Evolutionary conservation across 37 sponge, comb jelly and placozoan species (phyloP), one percentile per base, ranked within the genome.

Genomic region (Agelas oroides): DNA sequence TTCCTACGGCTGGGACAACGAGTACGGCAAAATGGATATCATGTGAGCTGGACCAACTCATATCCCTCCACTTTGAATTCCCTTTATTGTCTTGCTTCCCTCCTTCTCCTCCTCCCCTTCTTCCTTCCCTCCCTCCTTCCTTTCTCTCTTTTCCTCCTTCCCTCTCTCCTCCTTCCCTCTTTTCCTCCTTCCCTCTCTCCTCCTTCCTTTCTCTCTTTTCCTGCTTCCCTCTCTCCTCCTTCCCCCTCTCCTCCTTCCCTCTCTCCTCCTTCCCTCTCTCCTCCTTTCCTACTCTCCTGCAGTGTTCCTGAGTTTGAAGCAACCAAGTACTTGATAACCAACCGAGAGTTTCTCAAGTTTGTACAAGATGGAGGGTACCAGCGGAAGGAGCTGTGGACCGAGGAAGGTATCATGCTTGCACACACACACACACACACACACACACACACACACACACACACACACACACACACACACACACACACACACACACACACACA

Each of bases 1-100:
- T 1, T 87, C 94, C 30, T 96, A 83, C 69, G 96, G 96, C 63
- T 96, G 96, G 96, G 96, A 96, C 79, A 96, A 93, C 71, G 96
- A 96, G 53, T 96, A 93, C 75, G 96, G 96, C 67, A 58, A 52
- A 16, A 69, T 27, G 18, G 75, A 75, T 39, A 55, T 95, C 55
- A 65, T 89, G 94, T 94, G 52, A 75, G 95, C 75, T 0, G 37
- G 23, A 30, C 28, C 5, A n/a, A n/a, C n/a, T n/a, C n/a, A n/a
- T n/a, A n/a, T 36, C 34, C 21, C 46, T 8, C 0, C 24, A 8
- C 16, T 59, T 59, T 15, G 23, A 19, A 1, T 59, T 21, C 62
- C 27, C 60, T 23, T 20, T 20, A 65, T 31, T 34, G 1, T 21
- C 21, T 21, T 20, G 1, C 20, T 39, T 35, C n/a, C 5, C 2